Evolutionary conservation across 2,888 invertebrate genomes (phyloP), one percentile per base, ranked within the genome.

Genomic region (Drosophila nigritarsus): DNA sequence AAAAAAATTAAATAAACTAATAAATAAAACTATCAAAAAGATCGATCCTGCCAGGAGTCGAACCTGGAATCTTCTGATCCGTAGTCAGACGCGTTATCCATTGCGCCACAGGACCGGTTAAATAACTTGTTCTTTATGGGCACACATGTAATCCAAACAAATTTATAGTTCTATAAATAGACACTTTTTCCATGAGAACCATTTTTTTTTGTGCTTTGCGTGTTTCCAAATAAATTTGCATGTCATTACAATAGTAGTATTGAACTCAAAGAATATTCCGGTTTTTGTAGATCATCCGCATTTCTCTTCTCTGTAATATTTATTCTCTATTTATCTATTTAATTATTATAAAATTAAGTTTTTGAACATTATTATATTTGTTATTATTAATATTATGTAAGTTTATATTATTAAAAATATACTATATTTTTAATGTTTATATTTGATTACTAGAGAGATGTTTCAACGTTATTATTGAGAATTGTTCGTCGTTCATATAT

Each of bases 11-110:
- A 40, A 50, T 6, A 18, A 34, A 36, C 0, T 2, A 7, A 2
- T 2, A 51, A 50, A 18, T 2, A 60, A 34, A 50, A 40, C 8
- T 34, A 32, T 24, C 3, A 42, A 67, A 60, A 69, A 45, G 2
- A 1, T 50, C 91, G 91, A 91, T 90, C 91, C 91, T 91, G 91
- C 91, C 91, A 91, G 92, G 92, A 91, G 92, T 91, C 91, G 92
- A 91, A 91, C 92, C 92, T 91, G 92, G 92, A 92, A 91, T 91
- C 92, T 91, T 92, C 92, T 92, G 92, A 92, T 92, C 92, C 91
- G 92, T 92, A 91, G 92, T 92, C 92, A 91, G 89, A 90, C 90
- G 87, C 88, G 90, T 92, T 91, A 92, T 91, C 92, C 91, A 91
- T 92, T 91, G 91, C 91, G 91, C 91, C 91, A 91, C 91, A 91